Evolutionary conservation across 2,888 invertebrate genomes (phyloP), one percentile per base, ranked within the genome.

Genomic region (Metellina segmentata): DNA sequence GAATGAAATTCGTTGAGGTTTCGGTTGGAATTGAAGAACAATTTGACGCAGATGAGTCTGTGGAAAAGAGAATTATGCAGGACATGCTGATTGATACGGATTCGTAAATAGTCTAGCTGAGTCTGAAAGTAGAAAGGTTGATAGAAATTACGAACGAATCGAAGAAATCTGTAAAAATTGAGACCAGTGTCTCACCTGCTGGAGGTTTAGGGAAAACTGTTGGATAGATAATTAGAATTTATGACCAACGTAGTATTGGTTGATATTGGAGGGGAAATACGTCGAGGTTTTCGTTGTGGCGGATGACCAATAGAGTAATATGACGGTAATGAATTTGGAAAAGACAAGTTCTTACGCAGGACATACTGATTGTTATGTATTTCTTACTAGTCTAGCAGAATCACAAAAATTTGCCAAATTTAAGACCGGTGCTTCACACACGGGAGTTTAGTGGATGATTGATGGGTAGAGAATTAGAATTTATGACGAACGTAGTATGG

Each of bases 121-220:
- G 61, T 61, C 16, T 61, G 16, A 16, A 61, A 16, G 16, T 61
- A 11, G 61, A 9, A 8, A 16, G 5, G 9, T 61, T 61, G 61
- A 9, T 61, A 4, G 11, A 11, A 5, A 8, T 61, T 61, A 61
- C 75, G 69, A 49, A 48, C 72, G 61, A 61, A 52, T 70, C 77
- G 51, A 49, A 78, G 78, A 86, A 77, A 78, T 70, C n/a, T 69
- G 74, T 53, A 72, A 72, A 61, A 52, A 88, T 81, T 88, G 81
- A 74, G 81, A 81, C 6, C 48, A 19, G 49, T 7, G 34, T 69
- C 4, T 51, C 78, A 86, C 70, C 77, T 49, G 48, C 71, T 70
- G 20, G 0, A 61, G 5, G 0, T 16, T 61, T 61, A 2, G 5
- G 16, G 5, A 61, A 11, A 11, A 16, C 61, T 16, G 13, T 7